These are phyloP conservation scores for Notodonta ziczac DNA, from an alignment of 2,888 invertebrate species.

Conservation along the genomic window DNA sequence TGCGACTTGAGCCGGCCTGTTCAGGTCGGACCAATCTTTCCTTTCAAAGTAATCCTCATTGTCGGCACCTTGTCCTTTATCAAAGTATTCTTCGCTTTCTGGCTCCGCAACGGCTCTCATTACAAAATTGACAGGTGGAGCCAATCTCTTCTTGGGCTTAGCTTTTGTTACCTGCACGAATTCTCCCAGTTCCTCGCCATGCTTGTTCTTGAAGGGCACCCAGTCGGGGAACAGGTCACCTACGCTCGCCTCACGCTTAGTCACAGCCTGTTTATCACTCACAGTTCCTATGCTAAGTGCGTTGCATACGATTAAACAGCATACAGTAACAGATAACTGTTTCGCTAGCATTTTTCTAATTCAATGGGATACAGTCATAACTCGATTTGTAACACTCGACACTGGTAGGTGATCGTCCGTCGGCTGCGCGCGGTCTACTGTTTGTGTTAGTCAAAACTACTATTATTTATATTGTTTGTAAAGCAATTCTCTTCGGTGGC, in stretches of 20 bases:
- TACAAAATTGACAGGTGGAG: constrained; percentile 65
- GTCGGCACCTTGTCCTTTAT: constrained; percentile 66
- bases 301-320: constrained; percentile 46
- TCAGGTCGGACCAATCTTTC: constrained; percentile 71
- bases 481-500: constrained; percentile 69
- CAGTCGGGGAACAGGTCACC: constrained; percentile 73
- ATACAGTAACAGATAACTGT: constrained; percentile 29
- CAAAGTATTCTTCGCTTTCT: constrained; percentile 64
- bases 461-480: constrained; percentile 83
- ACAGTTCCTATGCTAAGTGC: constrained; percentile 60
- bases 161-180: constrained; percentile 58
- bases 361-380: constrained; percentile 34
- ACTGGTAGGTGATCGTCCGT: constrained; percentile 46
- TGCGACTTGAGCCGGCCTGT: constrained; percentile 45
- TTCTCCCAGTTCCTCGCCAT: constrained; percentile 69
- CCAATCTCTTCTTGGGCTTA: constrained; percentile 72
- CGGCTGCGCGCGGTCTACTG: constrained; percentile 70
- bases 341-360: constrained; percentile 39
- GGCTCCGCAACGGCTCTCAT: constrained; percentile 65
- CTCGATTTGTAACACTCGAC: constrained; percentile 26
- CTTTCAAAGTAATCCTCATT: constrained; percentile 71
- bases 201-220: constrained; percentile 78
- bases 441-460: constrained; percentile 59
- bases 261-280: constrained; percentile 60
- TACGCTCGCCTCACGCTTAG: constrained; percentile 54